phyloP scores from a whole-genome alignment of 2,797 vertebrate genomes.

The Rhabdomys pumilio region DNA sequence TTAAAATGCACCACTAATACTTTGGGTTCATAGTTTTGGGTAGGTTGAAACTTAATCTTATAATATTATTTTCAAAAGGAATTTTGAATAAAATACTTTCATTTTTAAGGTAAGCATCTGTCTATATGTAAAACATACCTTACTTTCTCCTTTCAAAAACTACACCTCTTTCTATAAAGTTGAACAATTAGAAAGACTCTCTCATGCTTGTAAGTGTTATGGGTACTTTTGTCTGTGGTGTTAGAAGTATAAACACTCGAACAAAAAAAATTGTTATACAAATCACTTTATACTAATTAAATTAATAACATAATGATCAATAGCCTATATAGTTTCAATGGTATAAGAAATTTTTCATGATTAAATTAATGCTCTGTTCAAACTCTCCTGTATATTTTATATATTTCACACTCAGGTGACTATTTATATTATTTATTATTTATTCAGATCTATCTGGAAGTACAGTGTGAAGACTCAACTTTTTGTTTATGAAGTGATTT shows the following conservation, averaged over 20 bases:
- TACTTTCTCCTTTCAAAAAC: constrained; percentile 58
- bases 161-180: constrained; percentile 65
- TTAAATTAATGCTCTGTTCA: constrained; percentile 70
- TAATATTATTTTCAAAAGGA: constrained; percentile 70
- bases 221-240: constrained; percentile 76
- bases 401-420: neutral
- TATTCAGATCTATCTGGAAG: constrained; percentile 72
- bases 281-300: constrained; percentile 50
- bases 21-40: constrained; percentile 41
- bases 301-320: neutral
- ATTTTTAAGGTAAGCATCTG: constrained; percentile 47
- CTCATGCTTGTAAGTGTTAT: constrained; percentile 40
- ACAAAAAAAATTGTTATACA: constrained; percentile 54
- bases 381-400: constrained; percentile 60
- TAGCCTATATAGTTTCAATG: neutral
- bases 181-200: constrained; percentile 58
- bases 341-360: constrained; percentile 47
- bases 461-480: constrained; percentile 60
- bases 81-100: constrained; percentile 50
- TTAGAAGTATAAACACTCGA: constrained; percentile 79
- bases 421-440: constrained; percentile 60
- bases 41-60: constrained; percentile 70
- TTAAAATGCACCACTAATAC: constrained; percentile 59
- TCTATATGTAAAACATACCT: constrained; percentile 31
- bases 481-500: constrained; percentile 70